phyloP scores from a whole-genome alignment of 2,113 vertebrate species.

The Solenodon paradoxus region DNA sequence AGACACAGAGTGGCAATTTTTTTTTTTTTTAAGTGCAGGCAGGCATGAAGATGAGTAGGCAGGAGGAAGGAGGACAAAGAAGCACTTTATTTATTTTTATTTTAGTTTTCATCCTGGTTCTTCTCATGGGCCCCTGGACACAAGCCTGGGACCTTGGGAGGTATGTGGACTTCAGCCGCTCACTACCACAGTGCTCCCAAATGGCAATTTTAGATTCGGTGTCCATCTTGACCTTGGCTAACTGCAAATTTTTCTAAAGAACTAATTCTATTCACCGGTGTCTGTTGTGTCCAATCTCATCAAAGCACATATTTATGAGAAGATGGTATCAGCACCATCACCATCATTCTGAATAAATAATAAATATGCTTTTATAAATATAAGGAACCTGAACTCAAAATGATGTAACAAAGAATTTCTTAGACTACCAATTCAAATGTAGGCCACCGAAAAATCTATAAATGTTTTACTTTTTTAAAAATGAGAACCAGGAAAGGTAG shows the following conservation, averaged over 20 bases:
- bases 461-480: not conserved
- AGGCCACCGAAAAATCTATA: not conserved
- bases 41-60: no score
- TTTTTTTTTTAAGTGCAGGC: no score
- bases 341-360: not conserved
- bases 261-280: not conserved
- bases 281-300: not conserved
- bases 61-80: no score
- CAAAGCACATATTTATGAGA: not conserved
- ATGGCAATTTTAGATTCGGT: not conserved
- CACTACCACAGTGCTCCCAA: no score
- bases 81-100: no score
- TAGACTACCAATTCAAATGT: not conserved
- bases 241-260: not conserved
- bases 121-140: no score
- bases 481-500: not conserved
- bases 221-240: not conserved
- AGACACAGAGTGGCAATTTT: not conserved
- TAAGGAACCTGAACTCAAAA: not conserved
- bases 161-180: no score
- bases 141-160: no score
- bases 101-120: no score
- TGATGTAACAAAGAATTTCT: not conserved
- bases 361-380: not conserved
- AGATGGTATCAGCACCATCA: no score